These are phyloP conservation scores for Nymphalis c-album DNA, from an alignment of 2,888 invertebrate species.

Conservation along the genomic window DNA sequence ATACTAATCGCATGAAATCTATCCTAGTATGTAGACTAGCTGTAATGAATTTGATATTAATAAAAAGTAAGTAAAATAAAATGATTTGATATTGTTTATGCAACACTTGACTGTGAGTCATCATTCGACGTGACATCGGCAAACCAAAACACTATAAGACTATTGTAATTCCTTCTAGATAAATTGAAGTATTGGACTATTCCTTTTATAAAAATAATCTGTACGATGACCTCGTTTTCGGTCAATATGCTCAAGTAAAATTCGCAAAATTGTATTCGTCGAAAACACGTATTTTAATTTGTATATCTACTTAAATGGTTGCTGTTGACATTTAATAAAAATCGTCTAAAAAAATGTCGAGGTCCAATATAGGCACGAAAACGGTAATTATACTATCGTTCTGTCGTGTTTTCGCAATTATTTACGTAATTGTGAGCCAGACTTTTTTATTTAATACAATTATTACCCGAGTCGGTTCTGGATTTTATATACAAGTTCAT, in stretches of 20 bases:
- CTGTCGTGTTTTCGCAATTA: conserved; percentile 17
- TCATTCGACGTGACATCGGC: too few species aligned
- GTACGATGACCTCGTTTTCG: too few species aligned
- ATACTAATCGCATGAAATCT: background rate
- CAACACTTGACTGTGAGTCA: too few species aligned
- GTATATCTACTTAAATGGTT: background rate
- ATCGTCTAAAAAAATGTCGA: conserved; percentile 19
- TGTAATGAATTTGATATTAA: too few species aligned
- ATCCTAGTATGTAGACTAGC: too few species aligned
- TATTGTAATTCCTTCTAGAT: too few species aligned
- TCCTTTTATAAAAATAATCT: too few species aligned
- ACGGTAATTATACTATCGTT: conserved; percentile 16
- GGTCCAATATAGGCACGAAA: conserved; percentile 16
- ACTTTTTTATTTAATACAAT: conserved; percentile 4
- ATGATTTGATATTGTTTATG: too few species aligned
- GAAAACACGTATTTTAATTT: background rate
- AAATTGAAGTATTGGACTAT: too few species aligned
- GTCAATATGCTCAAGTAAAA: too few species aligned
- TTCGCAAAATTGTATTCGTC: background rate
- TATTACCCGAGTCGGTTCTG: background rate
- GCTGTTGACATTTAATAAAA: conserved; percentile 22
- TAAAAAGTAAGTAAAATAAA: too few species aligned
- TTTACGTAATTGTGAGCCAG: background rate
- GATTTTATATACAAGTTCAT: background rate
- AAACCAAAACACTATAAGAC: too few species aligned